Base-by-base conservation (phyloP, 2,888 invertebrate genomes). In the Nomada flava region DNA sequence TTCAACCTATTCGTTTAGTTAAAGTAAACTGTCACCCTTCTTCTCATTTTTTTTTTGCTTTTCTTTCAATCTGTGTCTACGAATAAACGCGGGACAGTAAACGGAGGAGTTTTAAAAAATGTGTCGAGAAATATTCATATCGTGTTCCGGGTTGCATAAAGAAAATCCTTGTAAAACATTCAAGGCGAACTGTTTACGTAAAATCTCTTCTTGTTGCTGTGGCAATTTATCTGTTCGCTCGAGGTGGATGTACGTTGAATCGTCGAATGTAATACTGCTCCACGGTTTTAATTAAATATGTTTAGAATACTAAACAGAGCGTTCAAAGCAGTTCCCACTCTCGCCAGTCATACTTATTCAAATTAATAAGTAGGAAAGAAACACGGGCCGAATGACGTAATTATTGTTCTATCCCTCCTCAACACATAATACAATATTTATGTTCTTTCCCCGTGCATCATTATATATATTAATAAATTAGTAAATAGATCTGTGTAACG, bases 221-320 rank as follows among this genome's bases (percentile, higher is more conserved):
- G 36, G 15, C 15, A 55, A 70, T 76, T 76, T 76, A 13, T 60
- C 29, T 47, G 63, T 23, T 13, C 18, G 15, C 69, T 44, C 20
- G n/a, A 5, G n/a, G 11, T 9, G 11, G 7, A 11, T 20, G 52
- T 53, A 15, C 55, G 20, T 50, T 2, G 62, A n/a, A 53, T 64
- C 47, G 29, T 26, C 20, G 47, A 29, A 18, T 53, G 53, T 15
- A 23, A 18, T 20, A n/a, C 9, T 47, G 20, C 36, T 62, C 0
- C 2, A 15, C 1, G 11, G 55, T n/a, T 44, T 53, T 18, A 60
- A 65, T 60, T 53, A 2, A n/a, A 20, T 3, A 2, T 42, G 0
- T 9, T 60, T 42, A 53, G 75, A 53, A 36, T 36, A 0, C 36
- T n/a, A n/a, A 65, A 60, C 7, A 13, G 10, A 73, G 26, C 20